A percentile compares a stretch with the other conserved stretches of the same genome.
phyloP scores from a whole-genome alignment of 2,888 invertebrate genomes.

The Pseudococcus jackbeardsleyi region DNA sequence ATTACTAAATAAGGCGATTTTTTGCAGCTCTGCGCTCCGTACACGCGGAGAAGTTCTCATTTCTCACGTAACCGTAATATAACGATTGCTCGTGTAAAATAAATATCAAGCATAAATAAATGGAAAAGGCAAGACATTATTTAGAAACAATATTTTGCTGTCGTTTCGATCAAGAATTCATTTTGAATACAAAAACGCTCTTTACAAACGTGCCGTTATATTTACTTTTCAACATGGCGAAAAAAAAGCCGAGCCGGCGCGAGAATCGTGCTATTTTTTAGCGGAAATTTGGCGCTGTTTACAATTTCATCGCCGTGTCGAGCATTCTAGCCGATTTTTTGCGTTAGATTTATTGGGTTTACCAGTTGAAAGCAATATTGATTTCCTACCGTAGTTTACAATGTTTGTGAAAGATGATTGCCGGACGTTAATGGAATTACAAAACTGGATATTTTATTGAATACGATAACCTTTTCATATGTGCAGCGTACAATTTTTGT shows the following conservation, averaged over 20 bases:
- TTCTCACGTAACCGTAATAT: slow-evolving; percentile 48
- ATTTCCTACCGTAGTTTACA: slow-evolving; percentile 35
- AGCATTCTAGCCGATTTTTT: slow-evolving; percentile 26
- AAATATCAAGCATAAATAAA: slow-evolving; percentile 40
- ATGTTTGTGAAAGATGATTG: slow-evolving; percentile 35
- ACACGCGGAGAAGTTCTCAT: background rate
- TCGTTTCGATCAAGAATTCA: slow-evolving; percentile 22
- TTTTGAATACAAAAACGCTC: slow-evolving; percentile 39
- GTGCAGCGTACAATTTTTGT: slow-evolving; percentile 17
- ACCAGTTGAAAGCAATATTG: slow-evolving; percentile 48
- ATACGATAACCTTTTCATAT: slow-evolving; percentile 23
- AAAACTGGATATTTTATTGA: slow-evolving; percentile 1
- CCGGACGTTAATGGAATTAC: slow-evolving; percentile 35
- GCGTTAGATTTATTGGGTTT: slow-evolving; percentile 8
- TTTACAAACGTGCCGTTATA: slow-evolving; percentile 11
- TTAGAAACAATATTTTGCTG: slow-evolving; percentile 43
- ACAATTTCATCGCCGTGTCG: slow-evolving; percentile 40
- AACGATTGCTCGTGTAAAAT: slow-evolving; percentile 40
- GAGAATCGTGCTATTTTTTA: slow-evolving; percentile 5
- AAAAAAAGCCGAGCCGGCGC: background rate
- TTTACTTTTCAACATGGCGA: slow-evolving; percentile 19
- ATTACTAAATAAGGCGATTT: slow-evolving; percentile 35
- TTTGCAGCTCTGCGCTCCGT: background rate
- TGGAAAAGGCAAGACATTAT: slow-evolving; percentile 46
- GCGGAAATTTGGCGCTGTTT: slow-evolving; percentile 28